Conservation (phyloP, 1,140 invertebrate genomes). For the Lerema accius region DNA sequence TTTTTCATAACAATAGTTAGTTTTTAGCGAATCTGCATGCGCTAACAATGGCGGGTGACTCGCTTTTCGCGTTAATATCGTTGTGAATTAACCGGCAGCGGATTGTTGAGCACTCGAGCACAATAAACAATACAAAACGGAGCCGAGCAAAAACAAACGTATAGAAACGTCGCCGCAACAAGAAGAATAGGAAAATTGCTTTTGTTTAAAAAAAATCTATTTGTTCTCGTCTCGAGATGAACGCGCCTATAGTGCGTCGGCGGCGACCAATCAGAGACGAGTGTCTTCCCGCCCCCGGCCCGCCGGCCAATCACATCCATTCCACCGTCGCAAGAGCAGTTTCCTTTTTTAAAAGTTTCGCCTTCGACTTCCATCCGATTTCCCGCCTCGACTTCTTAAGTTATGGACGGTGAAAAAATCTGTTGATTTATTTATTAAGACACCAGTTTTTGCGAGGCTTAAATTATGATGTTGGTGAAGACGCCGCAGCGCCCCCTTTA, state of each 20-base stretch:
- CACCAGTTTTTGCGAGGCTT: conserved; percentile 64
- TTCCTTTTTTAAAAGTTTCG: conserved; percentile 81
- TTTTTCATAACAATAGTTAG: conserved; percentile 68
- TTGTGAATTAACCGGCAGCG: conserved; percentile 76
- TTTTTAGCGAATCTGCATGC: conserved; percentile 74
- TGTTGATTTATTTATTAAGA: conserved; percentile 74
- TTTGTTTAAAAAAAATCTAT: conserved; percentile 81
- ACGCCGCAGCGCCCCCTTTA: conserved; percentile 38
- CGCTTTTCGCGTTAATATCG: conserved; percentile 70
- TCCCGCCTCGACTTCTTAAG: conserved; percentile 74
- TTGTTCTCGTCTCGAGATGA: conserved; percentile 75
- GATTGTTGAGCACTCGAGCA: conserved; percentile 68
- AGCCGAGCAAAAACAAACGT: conserved; percentile 73
- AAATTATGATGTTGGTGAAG: conserved; percentile 73
- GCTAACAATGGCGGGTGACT: conserved; percentile 67
- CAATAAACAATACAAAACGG: conserved; percentile 81
- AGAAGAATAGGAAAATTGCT: conserved; percentile 82
- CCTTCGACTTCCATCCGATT: conserved; percentile 77
- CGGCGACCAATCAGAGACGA: conserved; percentile 63
- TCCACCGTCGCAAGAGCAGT: conserved; percentile 64
- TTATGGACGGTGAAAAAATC: conserved; percentile 76
- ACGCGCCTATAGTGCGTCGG: conserved; percentile 68
- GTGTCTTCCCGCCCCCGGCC: conserved; percentile 58
- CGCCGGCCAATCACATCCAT: conserved; percentile 55
- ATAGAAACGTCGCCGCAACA: conserved; percentile 74